Percentiles rank a stretch among this genome's conserved stretches.
phyloP scores from a whole-genome alignment of 2,113 vertebrate species.

The Limanda limanda region DNA sequence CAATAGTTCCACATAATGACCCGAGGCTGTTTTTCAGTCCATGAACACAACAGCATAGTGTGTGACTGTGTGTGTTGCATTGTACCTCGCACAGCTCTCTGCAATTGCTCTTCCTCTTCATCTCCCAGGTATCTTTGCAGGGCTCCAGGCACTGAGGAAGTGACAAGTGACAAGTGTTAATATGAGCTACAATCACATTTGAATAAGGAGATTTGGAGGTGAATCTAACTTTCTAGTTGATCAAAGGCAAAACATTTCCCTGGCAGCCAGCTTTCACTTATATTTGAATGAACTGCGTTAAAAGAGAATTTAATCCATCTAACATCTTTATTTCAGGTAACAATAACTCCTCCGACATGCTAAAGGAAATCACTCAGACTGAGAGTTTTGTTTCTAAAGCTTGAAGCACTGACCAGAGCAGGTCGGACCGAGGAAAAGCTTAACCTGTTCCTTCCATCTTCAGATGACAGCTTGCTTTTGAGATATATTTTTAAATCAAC shows the following conservation, averaged over 20 bases:
- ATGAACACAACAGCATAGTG: background rate
- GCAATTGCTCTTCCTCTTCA: constrained; percentile 84
- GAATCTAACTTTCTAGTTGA: background rate
- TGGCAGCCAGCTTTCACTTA: background rate
- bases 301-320: background rate
- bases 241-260: background rate
- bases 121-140: constrained; percentile 89
- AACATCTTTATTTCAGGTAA: too few relatives aligned
- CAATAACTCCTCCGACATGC: too few relatives aligned
- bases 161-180: background rate
- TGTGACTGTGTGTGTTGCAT: background rate
- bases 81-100: constrained; percentile 81
- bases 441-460: too few relatives aligned
- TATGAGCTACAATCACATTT: background rate
- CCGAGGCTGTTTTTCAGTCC: background rate
- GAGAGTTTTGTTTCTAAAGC: too few relatives aligned
- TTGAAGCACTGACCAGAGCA: too few relatives aligned
- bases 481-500: too few relatives aligned
- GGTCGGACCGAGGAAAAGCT: too few relatives aligned
- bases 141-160: constrained; percentile 90
- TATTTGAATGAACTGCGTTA: background rate
- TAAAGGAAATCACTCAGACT: too few relatives aligned
- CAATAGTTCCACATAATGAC: background rate
- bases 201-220: background rate
- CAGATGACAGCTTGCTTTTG: too few relatives aligned